phyloP scores from a whole-genome alignment of 2,888 invertebrate species.

The Rhopalosiphum nymphaeae region DNA sequence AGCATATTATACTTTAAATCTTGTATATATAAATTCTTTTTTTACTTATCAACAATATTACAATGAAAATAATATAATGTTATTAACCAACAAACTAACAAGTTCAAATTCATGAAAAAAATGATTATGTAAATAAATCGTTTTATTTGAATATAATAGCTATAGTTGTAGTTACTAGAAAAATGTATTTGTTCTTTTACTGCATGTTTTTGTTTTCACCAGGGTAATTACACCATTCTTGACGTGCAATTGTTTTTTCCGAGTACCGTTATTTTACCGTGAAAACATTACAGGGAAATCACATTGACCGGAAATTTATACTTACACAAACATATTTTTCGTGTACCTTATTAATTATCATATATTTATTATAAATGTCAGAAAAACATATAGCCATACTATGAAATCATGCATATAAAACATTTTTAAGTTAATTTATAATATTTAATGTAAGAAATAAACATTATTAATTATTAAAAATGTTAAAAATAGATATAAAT shows the following conservation, averaged over 20 bases:
- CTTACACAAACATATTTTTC: background rate
- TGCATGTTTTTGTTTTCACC: background rate
- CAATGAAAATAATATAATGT: background rate
- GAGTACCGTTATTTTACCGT: background rate
- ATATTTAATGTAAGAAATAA: background rate
- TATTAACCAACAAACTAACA: background rate
- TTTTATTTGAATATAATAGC: background rate
- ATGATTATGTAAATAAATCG: background rate
- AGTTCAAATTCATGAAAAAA: background rate
- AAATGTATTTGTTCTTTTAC: background rate
- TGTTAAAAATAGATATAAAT: background rate
- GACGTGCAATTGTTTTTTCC: background rate
- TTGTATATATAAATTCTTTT: background rate
- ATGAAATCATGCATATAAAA: background rate
- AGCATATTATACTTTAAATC: background rate
- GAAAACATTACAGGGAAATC: background rate
- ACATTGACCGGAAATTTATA: background rate
- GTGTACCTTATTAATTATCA: background rate
- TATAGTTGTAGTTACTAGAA: background rate
- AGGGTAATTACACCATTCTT: background rate
- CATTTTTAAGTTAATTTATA: background rate
- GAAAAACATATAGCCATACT: background rate
- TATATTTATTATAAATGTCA: background rate
- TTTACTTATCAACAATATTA: background rate
- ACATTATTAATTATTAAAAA: background rate